Base-by-base conservation (phyloP, 2,113 vertebrate genomes). In the Galeopterus variegatus region DNA sequence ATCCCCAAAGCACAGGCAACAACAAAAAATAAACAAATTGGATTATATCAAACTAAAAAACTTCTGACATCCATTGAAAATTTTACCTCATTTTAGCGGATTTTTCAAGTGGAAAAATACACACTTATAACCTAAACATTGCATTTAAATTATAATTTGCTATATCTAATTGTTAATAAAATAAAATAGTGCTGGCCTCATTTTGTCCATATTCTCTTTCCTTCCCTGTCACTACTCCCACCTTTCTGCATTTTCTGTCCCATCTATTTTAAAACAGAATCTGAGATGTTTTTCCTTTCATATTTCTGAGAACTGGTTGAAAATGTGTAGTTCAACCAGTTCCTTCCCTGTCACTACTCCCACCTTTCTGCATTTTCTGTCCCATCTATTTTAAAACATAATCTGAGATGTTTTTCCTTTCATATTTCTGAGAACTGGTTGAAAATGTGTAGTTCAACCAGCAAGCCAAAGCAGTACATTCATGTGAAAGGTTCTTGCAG, bases 311-410 rank as follows among this genome's bases (percentile, higher is more conserved):
- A 95, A 90, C 76, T 90, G 93, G 28, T 70, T 90, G n/a, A 72
- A 94, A 93, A 83, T 18, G 45, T 65, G 33, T 90, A 72, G n/a
- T n/a, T n/a, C n/a, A 93, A 94, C 90, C n/a, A 94, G 73, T n/a
- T n/a, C n/a, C n/a, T n/a, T n/a, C n/a, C n/a, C n/a, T n/a, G n/a
- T n/a, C n/a, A n/a, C n/a, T n/a, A n/a, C n/a, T 28, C 41, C 70
- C 56, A 80, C 11, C 50, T 62, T 67, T 28, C 41, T 52, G 26
- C n/a, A 41, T 72, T 84, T 76, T 84, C 60, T 82, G 77, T 45
- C 75, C 33, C 48, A 72, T 26, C 13, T 90, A 45, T 52, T 97
- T 76, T 81, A 90, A 86, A 87, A 67, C 77, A 26, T 48, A 90
- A 65, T 48, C 72, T 67, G 83, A 94, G 69, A n/a, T n/a, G 13